Evolutionary conservation across 1,140 invertebrate species (phyloP), one percentile per base, ranked within the genome.

Genomic region (Planococcus citri): DNA sequence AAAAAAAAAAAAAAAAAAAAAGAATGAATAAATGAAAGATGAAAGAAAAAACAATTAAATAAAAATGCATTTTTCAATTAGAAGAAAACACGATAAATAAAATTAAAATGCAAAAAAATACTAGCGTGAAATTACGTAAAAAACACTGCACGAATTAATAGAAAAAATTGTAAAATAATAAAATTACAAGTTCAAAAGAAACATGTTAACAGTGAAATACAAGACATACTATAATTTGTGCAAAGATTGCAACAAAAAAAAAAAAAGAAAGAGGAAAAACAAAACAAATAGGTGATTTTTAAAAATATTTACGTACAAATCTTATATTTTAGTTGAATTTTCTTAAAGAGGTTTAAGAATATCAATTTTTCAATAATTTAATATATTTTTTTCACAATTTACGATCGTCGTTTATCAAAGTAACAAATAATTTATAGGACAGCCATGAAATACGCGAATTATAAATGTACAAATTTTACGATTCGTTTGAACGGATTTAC

Each of bases 1-100:
- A 64, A 64, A 64, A 6, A 64, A 27, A 58, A 58, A 58, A 58
- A 22, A 64, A 64, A 64, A 24, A 64, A 64, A 64, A 27, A 27
- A 22, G 10, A 27, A 64, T 24, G 3, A 64, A 27, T 24, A 22
- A 64, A 64, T 24, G 4, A 64, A 64, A 64, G 24, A 64, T 64
- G 60, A n/a, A n/a, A n/a, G n/a, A n/a, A 22, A 25, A 27, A 64
- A 64, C 22, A 64, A 27, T 24, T 6, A 64, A 64, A 64, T 51
- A 64, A 64, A 64, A 64, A 64, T 64, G 60, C 41, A 51, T 17
- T 9, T 6, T 51, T 17, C 2, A 51, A 51, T 6, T 37, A 8
- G 17, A 51, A 51, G 17, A 51, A 51, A 20, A 20, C 10, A 51
- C 3, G n/a, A 51, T 8, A 37, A 37, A 37, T 37, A 17, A 51